Base-by-base conservation (phyloP, 2,888 invertebrate species). In the Gandaritis pyraliata region DNA sequence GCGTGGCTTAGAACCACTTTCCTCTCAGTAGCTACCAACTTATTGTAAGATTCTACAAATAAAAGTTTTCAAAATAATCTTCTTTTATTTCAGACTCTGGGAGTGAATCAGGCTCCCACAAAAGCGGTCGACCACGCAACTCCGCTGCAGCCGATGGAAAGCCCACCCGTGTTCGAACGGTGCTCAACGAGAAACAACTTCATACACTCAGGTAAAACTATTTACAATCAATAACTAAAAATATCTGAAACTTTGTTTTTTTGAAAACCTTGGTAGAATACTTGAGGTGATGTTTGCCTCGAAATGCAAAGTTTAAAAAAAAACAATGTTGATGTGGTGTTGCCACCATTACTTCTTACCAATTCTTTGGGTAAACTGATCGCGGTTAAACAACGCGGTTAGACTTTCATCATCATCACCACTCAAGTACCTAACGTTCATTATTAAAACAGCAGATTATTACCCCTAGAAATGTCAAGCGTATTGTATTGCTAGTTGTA, bases 131-230 rank as follows among this genome's bases (percentile, higher is more conserved):
- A 62, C 94, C 93, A 73, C 90, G 94, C 54, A 93, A 93, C 46
- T 78, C 90, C 0, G 93, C 92, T 38, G 93, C 94, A 13, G 94
- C 95, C 41, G 98, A 98, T 88, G 98, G 98, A 56, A 99, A 99
- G 85, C 98, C 99, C 11, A 99, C 99, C n/a, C 93, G 99, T 74
- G 99, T 99, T 60, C 95, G 99, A 70, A 99, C 99, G 2, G 99
- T 99, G 39, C 95, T 99, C 65, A 99, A 99, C 88, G 99, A 99
- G 90, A 98, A 98, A 86, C 99, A 99, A 87, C 93, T 99, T 74
- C 98, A 98, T 90, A 99, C 99, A 7, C 93, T 99, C 76, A 95
- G 99, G 92, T 94, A 72, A 33, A 33, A 33, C 33, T 5, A 23
- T 1, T 6, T 33, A 10, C 8, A 33, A 33, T n/a, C n/a, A 33